Evolutionary conservation across 2,797 vertebrate genomes (phyloP).

Genomic region (Cynopterus sphinx): DNA sequence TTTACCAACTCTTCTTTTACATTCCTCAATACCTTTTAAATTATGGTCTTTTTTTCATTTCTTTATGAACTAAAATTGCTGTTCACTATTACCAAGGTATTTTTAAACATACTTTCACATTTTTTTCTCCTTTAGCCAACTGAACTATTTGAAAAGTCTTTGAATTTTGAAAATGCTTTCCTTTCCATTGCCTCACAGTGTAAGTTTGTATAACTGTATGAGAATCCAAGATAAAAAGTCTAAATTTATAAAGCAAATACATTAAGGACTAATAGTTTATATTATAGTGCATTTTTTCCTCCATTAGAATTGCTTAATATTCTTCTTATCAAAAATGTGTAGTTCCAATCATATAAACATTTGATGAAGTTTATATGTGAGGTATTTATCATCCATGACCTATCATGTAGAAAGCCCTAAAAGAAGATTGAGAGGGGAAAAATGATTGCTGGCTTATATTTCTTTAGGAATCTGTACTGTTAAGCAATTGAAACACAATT

Average conservation of each 20-base stretch:
- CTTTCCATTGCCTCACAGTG: neutral
- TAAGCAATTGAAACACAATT: conserved; percentile 30
- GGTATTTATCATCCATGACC: neutral
- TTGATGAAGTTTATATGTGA: neutral
- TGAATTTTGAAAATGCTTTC: neutral
- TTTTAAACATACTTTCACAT: neutral
- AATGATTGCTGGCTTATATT: neutral
- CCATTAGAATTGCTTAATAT: neutral
- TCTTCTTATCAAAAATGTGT: conserved; percentile 28
- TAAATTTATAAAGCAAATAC: conserved; percentile 11
- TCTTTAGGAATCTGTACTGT: conserved; percentile 9
- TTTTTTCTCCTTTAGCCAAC: neutral
- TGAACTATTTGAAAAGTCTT: neutral
- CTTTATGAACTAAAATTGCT: neutral
- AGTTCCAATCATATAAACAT: conserved; percentile 1
- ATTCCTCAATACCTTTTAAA: neutral
- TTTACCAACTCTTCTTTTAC: neutral
- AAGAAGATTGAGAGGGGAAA: neutral
- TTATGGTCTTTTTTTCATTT: neutral
- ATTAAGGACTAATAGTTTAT: neutral
- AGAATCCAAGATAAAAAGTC: neutral
- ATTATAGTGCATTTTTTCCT: neutral
- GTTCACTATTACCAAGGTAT: neutral
- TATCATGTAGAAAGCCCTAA: conserved; percentile 12
- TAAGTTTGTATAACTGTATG: neutral